A percentile compares a stretch with the other conserved stretches of the same genome.
These are phyloP conservation scores for Caranx ignobilis DNA, from an alignment of 2,113 vertebrate species.

Conservation along the genomic window DNA sequence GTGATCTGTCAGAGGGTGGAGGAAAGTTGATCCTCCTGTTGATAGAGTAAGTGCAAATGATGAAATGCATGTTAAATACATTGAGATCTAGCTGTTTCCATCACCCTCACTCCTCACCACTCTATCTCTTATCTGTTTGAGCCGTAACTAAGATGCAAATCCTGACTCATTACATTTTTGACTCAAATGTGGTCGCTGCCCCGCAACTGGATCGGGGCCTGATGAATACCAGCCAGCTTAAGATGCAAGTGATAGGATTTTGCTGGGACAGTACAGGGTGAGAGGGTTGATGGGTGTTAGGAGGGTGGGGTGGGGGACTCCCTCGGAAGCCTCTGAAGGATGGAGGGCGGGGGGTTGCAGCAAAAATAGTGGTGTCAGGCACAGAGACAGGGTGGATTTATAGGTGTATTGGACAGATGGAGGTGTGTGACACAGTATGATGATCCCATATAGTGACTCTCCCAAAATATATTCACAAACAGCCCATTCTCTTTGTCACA, in stretches of 20 bases:
- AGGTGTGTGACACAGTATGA: neutral
- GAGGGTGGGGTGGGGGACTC: constrained; percentile 36
- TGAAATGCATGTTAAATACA: neutral
- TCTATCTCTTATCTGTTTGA: constrained; percentile 59
- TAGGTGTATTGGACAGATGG: neutral
- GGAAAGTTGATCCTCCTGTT: neutral
- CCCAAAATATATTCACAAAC: neutral
- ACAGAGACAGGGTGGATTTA: constrained; percentile 5
- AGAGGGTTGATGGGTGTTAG: constrained; percentile 1
- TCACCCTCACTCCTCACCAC: neutral
- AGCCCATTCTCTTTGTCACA: constrained; percentile 1
- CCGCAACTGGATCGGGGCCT: constrained; percentile 73
- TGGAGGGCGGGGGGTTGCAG: no score
- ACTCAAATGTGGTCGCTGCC: constrained; percentile 63
- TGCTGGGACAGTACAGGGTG: neutral
- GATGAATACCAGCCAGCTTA: constrained; percentile 69
- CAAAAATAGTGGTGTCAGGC: neutral
- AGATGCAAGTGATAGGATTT: constrained; percentile 58
- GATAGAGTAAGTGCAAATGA: neutral
- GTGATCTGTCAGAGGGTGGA: neutral
- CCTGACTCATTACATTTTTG: constrained; percentile 73
- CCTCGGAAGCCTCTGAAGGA: constrained; percentile 22
- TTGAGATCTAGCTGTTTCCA: neutral
- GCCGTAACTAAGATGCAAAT: constrained; percentile 57
- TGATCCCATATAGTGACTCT: neutral